Conservation (phyloP, 2,888 invertebrate genomes). For the Rhagonycha lutea region DNA sequence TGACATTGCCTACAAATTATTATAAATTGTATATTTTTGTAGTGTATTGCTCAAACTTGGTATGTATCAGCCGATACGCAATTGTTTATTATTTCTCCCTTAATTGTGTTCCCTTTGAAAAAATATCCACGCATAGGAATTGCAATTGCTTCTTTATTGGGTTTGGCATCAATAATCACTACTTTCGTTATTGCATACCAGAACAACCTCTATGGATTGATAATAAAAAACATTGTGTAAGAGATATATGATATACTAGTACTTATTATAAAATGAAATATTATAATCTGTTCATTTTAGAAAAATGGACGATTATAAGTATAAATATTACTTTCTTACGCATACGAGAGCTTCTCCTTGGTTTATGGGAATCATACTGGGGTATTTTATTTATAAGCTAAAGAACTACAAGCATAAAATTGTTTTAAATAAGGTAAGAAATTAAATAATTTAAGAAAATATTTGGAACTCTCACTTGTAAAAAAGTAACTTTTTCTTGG, state of each 20-base stretch:
- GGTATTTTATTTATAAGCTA: slow-evolving; percentile 28
- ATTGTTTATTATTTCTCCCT: slow-evolving; percentile 60
- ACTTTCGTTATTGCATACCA: background rate
- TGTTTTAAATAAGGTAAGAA: background rate
- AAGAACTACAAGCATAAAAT: background rate
- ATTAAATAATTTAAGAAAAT: slow-evolving; percentile 32
- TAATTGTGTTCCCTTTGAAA: background rate
- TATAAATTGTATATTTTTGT: slow-evolving; percentile 19
- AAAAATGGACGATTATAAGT: background rate
- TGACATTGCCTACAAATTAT: background rate
- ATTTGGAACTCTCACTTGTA: background rate
- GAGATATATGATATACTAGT: background rate
- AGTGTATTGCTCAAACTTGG: slow-evolving; percentile 63
- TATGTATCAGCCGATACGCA: slow-evolving; percentile 65
- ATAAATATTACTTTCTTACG: slow-evolving; percentile 40
- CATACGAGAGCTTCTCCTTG: slow-evolving; percentile 43
- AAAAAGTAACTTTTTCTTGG: too few relatives aligned
- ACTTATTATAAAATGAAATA: background rate
- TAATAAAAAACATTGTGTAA: background rate
- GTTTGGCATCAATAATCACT: background rate
- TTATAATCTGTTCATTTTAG: background rate
- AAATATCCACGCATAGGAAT: background rate
- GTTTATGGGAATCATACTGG: slow-evolving; percentile 43
- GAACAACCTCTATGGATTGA: background rate
- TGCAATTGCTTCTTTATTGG: background rate